Evolutionary conservation across 1,140 invertebrate species (phyloP).

Genomic region (Armadillidium nasatum): DNA sequence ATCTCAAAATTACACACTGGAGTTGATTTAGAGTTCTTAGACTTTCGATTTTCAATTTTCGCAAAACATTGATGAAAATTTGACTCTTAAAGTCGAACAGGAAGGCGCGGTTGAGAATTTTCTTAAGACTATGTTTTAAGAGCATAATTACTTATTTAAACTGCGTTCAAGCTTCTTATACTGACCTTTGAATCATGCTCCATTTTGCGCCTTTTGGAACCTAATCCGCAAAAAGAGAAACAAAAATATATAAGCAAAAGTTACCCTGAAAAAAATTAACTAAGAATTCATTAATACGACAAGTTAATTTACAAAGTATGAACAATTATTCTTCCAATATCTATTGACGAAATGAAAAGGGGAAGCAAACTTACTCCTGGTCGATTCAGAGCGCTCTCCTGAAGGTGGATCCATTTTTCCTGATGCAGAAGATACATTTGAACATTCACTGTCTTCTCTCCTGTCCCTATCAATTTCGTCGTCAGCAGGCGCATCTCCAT

Average conservation of each 20-base stretch:
- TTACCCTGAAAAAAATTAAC: neutral
- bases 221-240: neutral
- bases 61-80: neutral
- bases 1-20: neutral
- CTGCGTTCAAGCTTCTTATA: neutral
- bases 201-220: neutral
- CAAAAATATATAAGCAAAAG: neutral
- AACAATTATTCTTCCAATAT: neutral
- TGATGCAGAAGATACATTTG: neutral
- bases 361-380: neutral
- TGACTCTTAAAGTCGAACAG: neutral
- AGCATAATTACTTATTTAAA: conserved; percentile 2
- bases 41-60: neutral
- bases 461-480: neutral
- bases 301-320: neutral
- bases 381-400: neutral
- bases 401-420: conserved; percentile 6
- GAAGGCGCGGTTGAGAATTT: neutral
- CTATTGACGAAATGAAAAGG: neutral
- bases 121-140: too few species aligned
- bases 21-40: neutral
- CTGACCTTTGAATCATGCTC: neutral
- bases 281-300: neutral
- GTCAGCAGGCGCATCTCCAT: neutral
- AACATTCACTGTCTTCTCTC: neutral